phyloP scores from a whole-genome alignment of 2,888 invertebrate genomes.

The Syritta pipiens region DNA sequence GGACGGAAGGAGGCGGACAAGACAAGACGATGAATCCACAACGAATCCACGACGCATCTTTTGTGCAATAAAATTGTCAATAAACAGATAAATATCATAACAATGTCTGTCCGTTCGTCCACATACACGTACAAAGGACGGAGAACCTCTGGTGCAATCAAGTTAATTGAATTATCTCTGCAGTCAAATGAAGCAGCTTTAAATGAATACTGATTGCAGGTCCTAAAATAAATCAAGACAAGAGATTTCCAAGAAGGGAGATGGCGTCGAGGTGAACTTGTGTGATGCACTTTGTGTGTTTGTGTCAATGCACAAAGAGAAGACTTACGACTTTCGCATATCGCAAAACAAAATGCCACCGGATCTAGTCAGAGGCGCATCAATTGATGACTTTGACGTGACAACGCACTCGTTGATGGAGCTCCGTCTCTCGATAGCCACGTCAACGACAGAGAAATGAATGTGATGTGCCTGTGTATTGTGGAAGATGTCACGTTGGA shows the following conservation, averaged over 20 bases:
- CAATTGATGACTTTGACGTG: slow-evolving; percentile 23
- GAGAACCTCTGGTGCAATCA: no score
- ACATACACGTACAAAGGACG: no score
- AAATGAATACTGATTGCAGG: slow-evolving; percentile 39
- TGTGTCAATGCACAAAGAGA: slow-evolving; percentile 33
- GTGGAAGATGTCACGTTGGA: slow-evolving; percentile 9
- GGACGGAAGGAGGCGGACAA: no score
- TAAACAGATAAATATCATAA: background rate
- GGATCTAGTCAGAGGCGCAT: background rate
- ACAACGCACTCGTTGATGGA: slow-evolving; percentile 18
- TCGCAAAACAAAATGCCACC: background rate
- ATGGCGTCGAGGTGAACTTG: slow-evolving; percentile 33
- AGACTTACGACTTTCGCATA: background rate
- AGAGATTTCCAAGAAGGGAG: background rate
- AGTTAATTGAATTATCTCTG: slow-evolving; percentile 7
- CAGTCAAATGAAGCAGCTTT: background rate
- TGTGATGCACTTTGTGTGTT: no score
- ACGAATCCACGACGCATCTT: slow-evolving; percentile 24
- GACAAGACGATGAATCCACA: no score
- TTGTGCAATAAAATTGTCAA: slow-evolving; percentile 27
- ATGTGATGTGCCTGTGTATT: background rate
- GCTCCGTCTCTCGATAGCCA: slow-evolving; percentile 37
- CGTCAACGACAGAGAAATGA: slow-evolving; percentile 24
- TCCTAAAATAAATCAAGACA: slow-evolving; percentile 45
- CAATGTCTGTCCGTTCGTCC: background rate